These are phyloP conservation scores for Ochotona princeps DNA, from an alignment of 2,113 vertebrate species.

Conservation along the genomic window DNA sequence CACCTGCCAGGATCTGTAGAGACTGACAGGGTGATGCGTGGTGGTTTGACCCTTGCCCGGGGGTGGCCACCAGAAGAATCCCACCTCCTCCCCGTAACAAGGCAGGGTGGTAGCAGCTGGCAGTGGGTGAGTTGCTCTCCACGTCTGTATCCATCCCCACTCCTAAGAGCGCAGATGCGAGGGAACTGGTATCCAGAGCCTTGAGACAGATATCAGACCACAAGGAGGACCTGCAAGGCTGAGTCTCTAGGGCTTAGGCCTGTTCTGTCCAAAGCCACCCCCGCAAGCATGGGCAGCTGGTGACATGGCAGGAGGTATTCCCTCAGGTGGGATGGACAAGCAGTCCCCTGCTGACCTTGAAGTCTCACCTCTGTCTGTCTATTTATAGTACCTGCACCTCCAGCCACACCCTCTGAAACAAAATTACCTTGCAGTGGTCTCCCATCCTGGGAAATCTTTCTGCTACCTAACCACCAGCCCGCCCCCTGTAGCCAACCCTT, in stretches of 20 bases:
- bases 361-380: neutral
- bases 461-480: neutral
- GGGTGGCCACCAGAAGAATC: neutral
- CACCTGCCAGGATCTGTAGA: neutral
- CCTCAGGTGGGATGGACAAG: neutral
- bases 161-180: neutral
- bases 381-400: neutral
- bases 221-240: neutral
- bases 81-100: neutral
- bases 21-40: neutral
- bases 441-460: conserved; percentile 15
- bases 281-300: neutral
- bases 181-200: neutral
- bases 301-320: neutral
- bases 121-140: neutral
- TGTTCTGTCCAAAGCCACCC: conserved; percentile 20
- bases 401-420: neutral
- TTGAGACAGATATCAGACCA: neutral
- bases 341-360: neutral
- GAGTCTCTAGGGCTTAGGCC: neutral
- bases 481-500: neutral
- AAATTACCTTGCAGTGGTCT: neutral
- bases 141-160: neutral
- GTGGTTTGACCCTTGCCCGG: neutral
- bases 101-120: neutral